phyloP scores from a whole-genome alignment of 2,888 invertebrate species.

The Proisotoma minuta region DNA sequence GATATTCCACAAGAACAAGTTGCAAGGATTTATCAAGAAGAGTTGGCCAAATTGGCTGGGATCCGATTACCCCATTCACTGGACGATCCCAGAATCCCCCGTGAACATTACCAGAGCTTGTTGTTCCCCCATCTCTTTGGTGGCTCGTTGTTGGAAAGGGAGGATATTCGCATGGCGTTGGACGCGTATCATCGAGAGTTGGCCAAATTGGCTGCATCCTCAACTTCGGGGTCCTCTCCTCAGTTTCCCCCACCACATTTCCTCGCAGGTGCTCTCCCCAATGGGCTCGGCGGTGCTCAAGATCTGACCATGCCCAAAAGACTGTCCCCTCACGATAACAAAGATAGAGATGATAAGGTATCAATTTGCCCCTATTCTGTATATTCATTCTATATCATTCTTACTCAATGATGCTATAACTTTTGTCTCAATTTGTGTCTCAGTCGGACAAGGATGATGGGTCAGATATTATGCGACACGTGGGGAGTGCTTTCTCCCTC shows the following conservation, averaged over 20 bases:
- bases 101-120: constrained; percentile 70
- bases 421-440: neutral
- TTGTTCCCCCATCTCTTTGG: constrained; percentile 83
- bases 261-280: constrained; percentile 47
- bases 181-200: constrained; percentile 91
- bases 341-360: constrained; percentile 49
- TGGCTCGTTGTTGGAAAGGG: constrained; percentile 57
- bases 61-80: constrained; percentile 62
- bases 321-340: constrained; percentile 53
- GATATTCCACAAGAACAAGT: constrained; percentile 96
- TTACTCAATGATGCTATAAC: neutral
- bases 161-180: constrained; percentile 81
- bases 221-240: constrained; percentile 53
- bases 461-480: constrained; percentile 69
- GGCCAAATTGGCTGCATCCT: constrained; percentile 67
- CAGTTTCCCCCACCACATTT: constrained; percentile 73
- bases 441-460: constrained; percentile 54
- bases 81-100: constrained; percentile 48
- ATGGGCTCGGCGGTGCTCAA: constrained; percentile 61
- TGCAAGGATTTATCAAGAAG: constrained; percentile 89
- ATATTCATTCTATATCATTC: neutral
- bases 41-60: constrained; percentile 86
- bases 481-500: constrained; percentile 78
- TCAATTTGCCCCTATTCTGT: neutral
- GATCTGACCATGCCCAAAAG: constrained; percentile 77